These are phyloP conservation scores for Zoanthus solanderi DNA, from an alignment of 92 coral and sea anemone genomes.

Conservation along the genomic window DNA sequence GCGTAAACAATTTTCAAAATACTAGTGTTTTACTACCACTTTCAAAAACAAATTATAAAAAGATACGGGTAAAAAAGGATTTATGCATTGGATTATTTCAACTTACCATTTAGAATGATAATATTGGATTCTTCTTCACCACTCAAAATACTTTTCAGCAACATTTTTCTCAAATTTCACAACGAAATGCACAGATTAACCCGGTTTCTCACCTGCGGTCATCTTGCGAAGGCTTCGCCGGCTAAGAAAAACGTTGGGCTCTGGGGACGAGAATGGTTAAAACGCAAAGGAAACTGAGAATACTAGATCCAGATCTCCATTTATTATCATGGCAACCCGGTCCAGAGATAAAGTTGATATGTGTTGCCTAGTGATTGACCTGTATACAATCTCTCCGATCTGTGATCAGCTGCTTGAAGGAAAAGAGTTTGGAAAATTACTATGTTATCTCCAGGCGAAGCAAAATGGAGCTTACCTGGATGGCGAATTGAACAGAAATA, in stretches of 20 bases:
- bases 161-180: conserved; percentile 44
- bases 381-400: not conserved
- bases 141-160: conserved; percentile 71
- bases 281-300: conserved; percentile 1
- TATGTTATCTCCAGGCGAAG: conserved; percentile 72
- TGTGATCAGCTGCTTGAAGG: conserved; percentile 4
- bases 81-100: not conserved
- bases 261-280: no score
- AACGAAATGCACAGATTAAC: not conserved
- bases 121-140: conserved; percentile 86
- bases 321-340: conserved; percentile 5
- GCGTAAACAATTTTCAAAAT: no score
- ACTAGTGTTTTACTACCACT: no score
- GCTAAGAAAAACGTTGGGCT: no score
- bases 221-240: not conserved
- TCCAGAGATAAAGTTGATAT: conserved; percentile 26
- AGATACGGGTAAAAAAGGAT: not conserved
- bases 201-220: conserved; percentile 57
- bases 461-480: conserved; percentile 92
- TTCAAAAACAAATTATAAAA: not conserved
- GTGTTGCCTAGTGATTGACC: conserved; percentile 29
- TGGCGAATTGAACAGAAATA: conserved; percentile 96
- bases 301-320: not conserved
- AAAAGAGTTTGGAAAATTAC: not conserved
- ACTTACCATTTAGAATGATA: conserved; percentile 82